phyloP scores from a whole-genome alignment of 2,888 invertebrate genomes.

The Dryocosmus kuriphilus region DNA sequence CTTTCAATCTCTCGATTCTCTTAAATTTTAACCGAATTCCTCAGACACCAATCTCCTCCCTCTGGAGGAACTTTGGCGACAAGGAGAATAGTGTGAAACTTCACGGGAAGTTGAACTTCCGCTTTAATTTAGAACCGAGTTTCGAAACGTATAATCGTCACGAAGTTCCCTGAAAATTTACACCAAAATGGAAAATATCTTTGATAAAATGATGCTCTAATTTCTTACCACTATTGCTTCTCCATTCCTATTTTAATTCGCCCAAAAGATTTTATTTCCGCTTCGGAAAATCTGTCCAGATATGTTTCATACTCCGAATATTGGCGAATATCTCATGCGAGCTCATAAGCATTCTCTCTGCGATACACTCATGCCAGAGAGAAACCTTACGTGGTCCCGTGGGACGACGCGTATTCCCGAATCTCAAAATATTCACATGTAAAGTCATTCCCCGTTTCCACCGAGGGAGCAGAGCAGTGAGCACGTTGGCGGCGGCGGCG shows the following conservation, averaged over 20 bases:
- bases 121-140: not conserved
- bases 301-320: constrained; percentile 11
- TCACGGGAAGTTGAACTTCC: not conserved
- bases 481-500: constrained; percentile 48
- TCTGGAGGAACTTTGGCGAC: not conserved
- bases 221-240: not conserved
- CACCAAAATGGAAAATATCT: not conserved
- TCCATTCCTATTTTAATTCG: not conserved
- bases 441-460: constrained; percentile 63
- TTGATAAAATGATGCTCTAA: not conserved
- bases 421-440: constrained; percentile 75
- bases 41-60: not conserved
- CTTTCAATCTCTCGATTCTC: not conserved
- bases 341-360: constrained; percentile 33
- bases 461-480: constrained; percentile 48
- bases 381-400: constrained; percentile 57
- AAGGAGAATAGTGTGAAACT: not conserved
- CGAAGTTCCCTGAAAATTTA: not conserved
- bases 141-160: not conserved
- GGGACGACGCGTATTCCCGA: constrained; percentile 71
- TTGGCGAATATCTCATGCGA: constrained; percentile 19
- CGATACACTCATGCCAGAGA: constrained; percentile 11
- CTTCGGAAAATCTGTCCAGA: constrained; percentile 4
- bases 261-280: constrained; percentile 3
- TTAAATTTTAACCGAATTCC: constrained; percentile 1